Evolutionary conservation across 1,140 invertebrate genomes (phyloP).

Genomic region (Carcinoscorpius rotundicauda): DNA sequence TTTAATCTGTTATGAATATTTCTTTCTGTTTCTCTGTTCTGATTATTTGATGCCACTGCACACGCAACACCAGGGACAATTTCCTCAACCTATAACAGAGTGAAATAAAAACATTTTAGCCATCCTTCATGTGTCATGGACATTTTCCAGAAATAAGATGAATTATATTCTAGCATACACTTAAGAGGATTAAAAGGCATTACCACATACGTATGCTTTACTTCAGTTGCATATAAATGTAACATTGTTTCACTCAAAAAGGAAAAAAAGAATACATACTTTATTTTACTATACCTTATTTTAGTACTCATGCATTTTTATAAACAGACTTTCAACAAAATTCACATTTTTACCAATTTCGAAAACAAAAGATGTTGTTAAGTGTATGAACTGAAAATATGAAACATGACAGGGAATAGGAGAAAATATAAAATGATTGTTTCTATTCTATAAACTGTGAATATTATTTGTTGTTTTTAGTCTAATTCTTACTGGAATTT

Average conservation of each 20-base stretch:
- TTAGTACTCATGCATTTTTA: no score
- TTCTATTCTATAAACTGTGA: conserved; percentile 49
- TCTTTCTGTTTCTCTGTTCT: conserved; percentile 13
- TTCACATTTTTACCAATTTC: no score
- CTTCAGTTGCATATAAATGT: neutral
- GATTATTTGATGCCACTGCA: conserved; percentile 1
- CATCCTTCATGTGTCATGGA: neutral
- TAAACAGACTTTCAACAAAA: no score
- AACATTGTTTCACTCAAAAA: conserved; percentile 1
- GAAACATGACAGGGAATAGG: no score
- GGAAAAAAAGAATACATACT: conserved; percentile 30
- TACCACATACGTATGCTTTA: neutral
- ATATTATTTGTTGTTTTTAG: no score
- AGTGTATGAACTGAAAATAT: no score
- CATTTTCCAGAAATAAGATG: no score
- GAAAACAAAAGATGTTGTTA: no score
- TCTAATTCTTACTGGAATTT: no score
- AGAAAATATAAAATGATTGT: conserved; percentile 21
- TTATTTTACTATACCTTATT: no score
- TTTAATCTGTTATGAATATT: conserved; percentile 27
- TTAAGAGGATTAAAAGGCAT: no score
- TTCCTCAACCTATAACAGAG: neutral
- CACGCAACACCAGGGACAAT: neutral
- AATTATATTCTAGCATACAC: no score
- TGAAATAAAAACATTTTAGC: neutral